Percentiles rank a stretch among this genome's conserved stretches.
phyloP scores from a whole-genome alignment of 2,888 invertebrate genomes.

The Tenthredo mesomela region DNA sequence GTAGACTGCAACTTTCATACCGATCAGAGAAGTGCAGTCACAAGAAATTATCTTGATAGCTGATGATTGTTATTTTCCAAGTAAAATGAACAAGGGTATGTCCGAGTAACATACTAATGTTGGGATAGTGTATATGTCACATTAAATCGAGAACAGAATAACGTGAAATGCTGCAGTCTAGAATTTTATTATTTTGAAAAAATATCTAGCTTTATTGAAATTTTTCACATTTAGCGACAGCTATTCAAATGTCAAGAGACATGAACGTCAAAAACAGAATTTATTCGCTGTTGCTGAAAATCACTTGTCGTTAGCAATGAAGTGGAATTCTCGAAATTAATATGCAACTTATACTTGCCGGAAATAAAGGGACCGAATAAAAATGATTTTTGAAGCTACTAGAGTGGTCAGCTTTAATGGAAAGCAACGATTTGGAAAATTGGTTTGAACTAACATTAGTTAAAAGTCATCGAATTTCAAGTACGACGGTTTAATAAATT shows the following conservation, averaged over 20 bases:
- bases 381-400: neutral
- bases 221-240: neutral
- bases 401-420: neutral
- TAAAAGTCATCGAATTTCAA: neutral
- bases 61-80: neutral
- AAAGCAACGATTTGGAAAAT: neutral
- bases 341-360: neutral
- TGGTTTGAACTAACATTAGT: neutral
- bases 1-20: neutral
- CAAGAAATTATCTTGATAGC: neutral
- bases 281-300: neutral
- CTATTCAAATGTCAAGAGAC: conserved; percentile 5
- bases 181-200: neutral
- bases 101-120: neutral
- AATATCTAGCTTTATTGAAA: neutral
- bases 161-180: neutral
- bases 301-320: neutral
- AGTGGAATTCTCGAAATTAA: neutral
- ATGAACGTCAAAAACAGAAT: neutral
- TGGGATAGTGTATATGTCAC: neutral
- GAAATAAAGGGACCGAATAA: neutral
- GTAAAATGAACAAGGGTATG: neutral
- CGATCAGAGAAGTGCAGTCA: neutral
- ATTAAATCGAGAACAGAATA: neutral
- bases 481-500: neutral